Evolutionary conservation across 2,113 vertebrate species (phyloP), one percentile per base, ranked within the genome.

Genomic region (Brachyistius frenatus): DNA sequence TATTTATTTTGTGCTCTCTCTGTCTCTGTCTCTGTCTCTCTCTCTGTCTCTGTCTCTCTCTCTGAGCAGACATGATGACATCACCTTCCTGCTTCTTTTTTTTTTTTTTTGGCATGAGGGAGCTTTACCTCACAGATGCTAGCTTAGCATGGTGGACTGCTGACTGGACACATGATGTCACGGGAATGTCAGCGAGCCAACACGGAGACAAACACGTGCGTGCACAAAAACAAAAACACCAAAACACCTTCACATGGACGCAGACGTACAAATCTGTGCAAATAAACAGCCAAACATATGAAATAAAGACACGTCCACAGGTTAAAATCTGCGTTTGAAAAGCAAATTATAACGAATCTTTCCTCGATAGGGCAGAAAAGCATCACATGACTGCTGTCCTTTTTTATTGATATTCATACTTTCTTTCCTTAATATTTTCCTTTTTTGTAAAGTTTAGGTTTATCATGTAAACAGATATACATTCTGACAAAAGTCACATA

Each of bases 121-220:
- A 71, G 58, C 57, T 73, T 76, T 46, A 61, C 46, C 74, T 83
- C 74, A 62, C 88, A 91, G 81, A 83, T 85, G 88, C 88, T 63
- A 71, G 73, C 88, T 23, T 85, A 80, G 88, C 84, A 72, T 81
- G 87, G 73, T 57, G 74, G 78, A 74, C 60, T 79, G 87, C 87
- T 89, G 89, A 91, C 56, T 69, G 81, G 67, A 83, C 86, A 78
- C 39, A 41, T 75, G 53, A 62, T 64, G 81, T 86, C 84, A 86
- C 4, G 1, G 49, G 0, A 60, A 52, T 50, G 66, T 72, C 61
- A 41, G 32, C 1, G n/a, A 73, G 86, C 84, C 89, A 73, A 70
- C 31, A 63, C 1, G n/a, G 30, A 81, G 14, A 37, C 5, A 58
- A 15, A 41, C 69, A 64, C 13, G 0, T 6, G 7, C 10, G 5